phyloP scores from a whole-genome alignment of 2,113 vertebrate species.

The Maccullochella peelii region DNA sequence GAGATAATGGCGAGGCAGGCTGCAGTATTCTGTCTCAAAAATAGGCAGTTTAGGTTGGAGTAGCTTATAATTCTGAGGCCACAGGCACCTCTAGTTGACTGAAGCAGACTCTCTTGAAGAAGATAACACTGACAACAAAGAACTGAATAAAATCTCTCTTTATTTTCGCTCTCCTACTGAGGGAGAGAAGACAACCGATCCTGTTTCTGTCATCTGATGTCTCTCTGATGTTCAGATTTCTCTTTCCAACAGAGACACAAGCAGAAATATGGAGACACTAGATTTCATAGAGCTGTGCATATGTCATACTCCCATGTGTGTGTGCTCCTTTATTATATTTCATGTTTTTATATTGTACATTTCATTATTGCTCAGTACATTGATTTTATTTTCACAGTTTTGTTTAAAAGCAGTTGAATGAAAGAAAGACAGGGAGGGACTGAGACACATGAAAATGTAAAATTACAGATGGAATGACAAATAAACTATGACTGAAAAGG shows the following conservation, averaged over 20 bases:
- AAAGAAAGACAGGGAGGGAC: neutral
- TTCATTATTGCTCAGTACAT: neutral
- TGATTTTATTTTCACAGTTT: neutral
- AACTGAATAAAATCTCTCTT: constrained; percentile 3
- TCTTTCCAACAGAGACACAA: neutral
- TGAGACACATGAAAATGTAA: neutral
- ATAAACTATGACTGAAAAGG: neutral
- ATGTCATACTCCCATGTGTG: neutral
- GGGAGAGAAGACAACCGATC: neutral
- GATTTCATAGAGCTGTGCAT: neutral
- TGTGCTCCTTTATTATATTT: neutral
- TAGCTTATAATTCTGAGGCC: constrained; percentile 16
- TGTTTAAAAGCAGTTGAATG: neutral
- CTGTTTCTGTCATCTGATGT: neutral
- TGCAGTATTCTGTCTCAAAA: neutral
- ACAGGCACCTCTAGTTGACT: constrained; percentile 13
- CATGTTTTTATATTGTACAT: neutral
- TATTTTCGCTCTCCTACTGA: neutral
- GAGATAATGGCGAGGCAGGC: neutral
- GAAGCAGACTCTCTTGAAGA: constrained; percentile 2
- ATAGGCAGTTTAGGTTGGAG: neutral
- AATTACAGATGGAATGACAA: neutral
- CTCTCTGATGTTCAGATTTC: neutral
- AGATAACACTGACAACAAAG: constrained; percentile 30
- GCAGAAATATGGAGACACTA: neutral